phyloP scores from a whole-genome alignment of 2,797 vertebrate species.

The Tamandua tetradactyla region DNA sequence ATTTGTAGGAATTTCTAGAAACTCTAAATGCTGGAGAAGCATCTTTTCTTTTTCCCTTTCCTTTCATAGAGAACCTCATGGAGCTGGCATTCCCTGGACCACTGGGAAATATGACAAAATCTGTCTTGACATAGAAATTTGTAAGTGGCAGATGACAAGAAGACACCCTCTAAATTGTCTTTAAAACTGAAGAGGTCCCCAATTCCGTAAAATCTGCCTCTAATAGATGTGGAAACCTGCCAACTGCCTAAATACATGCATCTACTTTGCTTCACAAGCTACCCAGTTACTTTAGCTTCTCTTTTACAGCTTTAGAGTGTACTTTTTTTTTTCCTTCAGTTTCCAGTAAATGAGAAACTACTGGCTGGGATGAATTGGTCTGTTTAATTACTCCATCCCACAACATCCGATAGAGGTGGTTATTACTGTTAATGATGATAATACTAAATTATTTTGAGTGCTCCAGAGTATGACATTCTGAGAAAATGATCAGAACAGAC shows the following conservation, averaged over 20 bases:
- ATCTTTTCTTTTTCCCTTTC: background rate
- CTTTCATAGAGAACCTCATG: background rate
- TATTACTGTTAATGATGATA: background rate
- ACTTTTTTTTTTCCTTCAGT: background rate
- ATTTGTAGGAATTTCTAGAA: background rate
- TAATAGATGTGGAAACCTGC: background rate
- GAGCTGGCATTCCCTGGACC: background rate
- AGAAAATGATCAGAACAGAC: background rate
- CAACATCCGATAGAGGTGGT: background rate
- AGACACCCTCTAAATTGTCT: background rate
- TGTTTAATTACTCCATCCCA: background rate
- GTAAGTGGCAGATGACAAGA: background rate
- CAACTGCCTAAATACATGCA: background rate
- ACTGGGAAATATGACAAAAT: background rate
- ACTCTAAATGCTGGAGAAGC: background rate
- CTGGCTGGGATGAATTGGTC: too few relatives aligned
- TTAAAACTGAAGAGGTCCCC: background rate
- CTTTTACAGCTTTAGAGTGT: background rate
- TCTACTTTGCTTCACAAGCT: background rate
- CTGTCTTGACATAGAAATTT: background rate
- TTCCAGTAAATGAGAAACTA: background rate
- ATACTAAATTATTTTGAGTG: background rate
- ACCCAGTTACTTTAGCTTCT: background rate
- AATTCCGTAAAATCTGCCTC: background rate
- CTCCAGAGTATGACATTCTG: rapidly evolving